Conservation (phyloP, 2,113 vertebrate species). For the Chiloscyllium plagiosum region DNA sequence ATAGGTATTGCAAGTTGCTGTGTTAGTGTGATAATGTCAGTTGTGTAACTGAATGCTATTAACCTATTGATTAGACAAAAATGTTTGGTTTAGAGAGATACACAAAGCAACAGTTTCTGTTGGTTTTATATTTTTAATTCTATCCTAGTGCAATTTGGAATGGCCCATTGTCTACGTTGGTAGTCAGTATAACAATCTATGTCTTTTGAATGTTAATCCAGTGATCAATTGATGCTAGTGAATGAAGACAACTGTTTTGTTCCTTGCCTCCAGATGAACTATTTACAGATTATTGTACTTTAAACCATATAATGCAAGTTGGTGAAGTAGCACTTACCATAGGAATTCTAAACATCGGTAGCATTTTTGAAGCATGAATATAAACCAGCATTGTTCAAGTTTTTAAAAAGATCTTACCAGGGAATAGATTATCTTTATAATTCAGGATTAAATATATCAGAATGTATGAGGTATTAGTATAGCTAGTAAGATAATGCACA, state of each 20-base stretch:
- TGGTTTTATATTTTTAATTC: conserved; percentile 3
- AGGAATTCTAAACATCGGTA: not conserved
- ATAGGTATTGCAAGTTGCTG: not conserved
- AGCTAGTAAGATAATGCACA: conserved; percentile 19
- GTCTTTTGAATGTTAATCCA: not conserved
- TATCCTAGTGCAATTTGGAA: not conserved
- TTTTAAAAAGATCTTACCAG: not conserved
- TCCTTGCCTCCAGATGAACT: not conserved
- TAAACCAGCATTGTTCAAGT: conserved; percentile 29
- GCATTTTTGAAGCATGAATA: conserved; percentile 19
- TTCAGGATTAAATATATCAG: not conserved
- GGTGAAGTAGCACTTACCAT: not conserved
- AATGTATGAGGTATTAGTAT: conserved; percentile 11
- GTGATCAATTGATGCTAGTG: not conserved
- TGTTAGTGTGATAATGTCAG: not conserved
- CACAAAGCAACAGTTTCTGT: not conserved
- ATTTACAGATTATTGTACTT: not conserved
- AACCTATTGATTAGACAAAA: not conserved
- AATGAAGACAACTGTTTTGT: not conserved
- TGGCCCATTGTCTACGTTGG: not conserved
- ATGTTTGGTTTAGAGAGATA: not conserved
- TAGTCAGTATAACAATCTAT: not conserved
- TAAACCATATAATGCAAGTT: not conserved
- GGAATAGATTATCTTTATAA: not conserved
- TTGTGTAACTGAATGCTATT: not conserved